Conservation (phyloP, 2,888 invertebrate species). For the Diabrotica balteata region DNA sequence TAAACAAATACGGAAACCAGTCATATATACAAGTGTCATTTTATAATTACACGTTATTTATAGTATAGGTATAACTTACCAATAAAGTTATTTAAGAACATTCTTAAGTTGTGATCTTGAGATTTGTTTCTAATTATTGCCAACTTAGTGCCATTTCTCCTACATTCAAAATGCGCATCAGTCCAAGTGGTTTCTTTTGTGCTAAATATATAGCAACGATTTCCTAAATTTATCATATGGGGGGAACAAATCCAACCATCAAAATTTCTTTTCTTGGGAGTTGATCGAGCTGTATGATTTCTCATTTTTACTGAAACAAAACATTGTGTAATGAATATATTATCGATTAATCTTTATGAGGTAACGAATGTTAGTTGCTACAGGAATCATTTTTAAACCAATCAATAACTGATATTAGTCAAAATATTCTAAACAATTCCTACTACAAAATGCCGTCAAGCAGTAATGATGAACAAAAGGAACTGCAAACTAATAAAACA, state of each 20-base stretch:
- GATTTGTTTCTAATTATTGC: constrained; percentile 46
- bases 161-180: constrained; percentile 51
- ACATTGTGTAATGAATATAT: constrained; percentile 7
- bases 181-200: constrained; percentile 47
- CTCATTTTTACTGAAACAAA: constrained; percentile 35
- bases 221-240: constrained; percentile 49
- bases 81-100: constrained; percentile 48
- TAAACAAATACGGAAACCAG: no score
- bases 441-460: no score
- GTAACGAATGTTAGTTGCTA: no score
- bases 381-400: no score
- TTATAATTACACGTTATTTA: no score
- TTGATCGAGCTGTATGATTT: constrained; percentile 16
- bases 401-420: no score
- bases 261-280: constrained; percentile 18
- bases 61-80: constrained; percentile 37
- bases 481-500: no score
- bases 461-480: no score
- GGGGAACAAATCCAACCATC: constrained; percentile 47
- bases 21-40: no score
- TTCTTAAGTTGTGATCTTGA: constrained; percentile 48
- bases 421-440: not conserved
- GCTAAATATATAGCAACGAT: constrained; percentile 53
- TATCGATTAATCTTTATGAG: not conserved
- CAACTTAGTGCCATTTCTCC: constrained; percentile 46